Conservation (phyloP, 2,888 invertebrate species). For the Drosophila nigricruria region DNA sequence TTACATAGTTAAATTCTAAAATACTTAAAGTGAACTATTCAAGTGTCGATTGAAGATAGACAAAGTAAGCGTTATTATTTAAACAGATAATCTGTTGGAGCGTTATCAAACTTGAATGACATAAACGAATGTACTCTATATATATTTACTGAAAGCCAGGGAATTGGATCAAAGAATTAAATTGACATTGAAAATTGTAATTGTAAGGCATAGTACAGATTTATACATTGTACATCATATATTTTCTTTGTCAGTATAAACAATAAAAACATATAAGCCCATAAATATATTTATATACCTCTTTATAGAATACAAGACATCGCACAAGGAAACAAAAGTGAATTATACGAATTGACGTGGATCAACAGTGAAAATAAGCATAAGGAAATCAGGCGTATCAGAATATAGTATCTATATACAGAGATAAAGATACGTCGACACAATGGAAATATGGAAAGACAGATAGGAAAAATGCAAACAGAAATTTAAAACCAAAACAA, state of each 20-base stretch:
- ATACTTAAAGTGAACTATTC: background rate
- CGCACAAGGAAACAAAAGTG: conserved; percentile 12
- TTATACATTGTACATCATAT: background rate
- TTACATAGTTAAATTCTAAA: background rate
- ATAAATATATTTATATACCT: background rate
- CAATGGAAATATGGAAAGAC: background rate
- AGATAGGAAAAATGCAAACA: background rate
- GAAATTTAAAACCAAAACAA: background rate
- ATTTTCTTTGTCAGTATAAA: background rate
- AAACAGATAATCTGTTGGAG: no score
- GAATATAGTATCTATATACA: background rate
- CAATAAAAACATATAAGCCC: background rate
- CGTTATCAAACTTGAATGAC: no score
- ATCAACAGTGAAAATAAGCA: background rate
- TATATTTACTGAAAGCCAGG: no score
- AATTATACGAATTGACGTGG: background rate
- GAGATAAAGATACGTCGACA: background rate
- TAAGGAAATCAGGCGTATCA: background rate
- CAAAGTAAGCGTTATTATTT: no score
- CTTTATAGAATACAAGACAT: background rate
- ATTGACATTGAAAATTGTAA: no score
- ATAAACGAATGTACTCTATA: no score
- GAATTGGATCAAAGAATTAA: no score
- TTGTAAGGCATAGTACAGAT: background rate
- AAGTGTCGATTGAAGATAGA: no score